Evolutionary conservation across 92 coral and sea anemone genomes (phyloP).

Genomic region (Phenganax stokvisi): DNA sequence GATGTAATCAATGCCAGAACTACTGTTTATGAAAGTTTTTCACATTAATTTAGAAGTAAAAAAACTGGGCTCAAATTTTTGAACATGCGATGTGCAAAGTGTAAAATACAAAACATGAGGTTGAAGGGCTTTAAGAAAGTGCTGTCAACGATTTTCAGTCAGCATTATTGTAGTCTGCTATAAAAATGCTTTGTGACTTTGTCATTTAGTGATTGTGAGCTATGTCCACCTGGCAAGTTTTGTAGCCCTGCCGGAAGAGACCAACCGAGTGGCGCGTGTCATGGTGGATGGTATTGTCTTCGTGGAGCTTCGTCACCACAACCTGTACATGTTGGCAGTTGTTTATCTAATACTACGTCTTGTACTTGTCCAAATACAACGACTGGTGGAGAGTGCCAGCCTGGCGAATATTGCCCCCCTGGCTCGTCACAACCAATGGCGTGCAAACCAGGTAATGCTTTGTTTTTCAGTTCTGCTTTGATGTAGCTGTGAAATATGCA

Average conservation of each 20-base stretch:
- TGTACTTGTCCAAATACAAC: conserved; percentile 92
- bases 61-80: no score
- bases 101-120: no score
- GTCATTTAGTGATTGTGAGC: conserved; percentile 67
- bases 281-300: conserved; percentile 82
- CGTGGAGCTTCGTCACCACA: conserved; percentile 76
- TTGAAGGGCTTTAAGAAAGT: no score
- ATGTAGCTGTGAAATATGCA: no score
- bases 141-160: no score
- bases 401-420: conserved; percentile 80
- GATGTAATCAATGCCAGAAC: no score
- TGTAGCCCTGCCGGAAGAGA: conserved; percentile 79
- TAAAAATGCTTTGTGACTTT: neutral
- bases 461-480: neutral
- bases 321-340: conserved; percentile 71
- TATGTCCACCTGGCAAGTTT: conserved; percentile 77
- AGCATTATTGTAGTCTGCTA: neutral
- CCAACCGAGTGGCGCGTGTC: conserved; percentile 69
- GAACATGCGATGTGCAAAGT: no score
- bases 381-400: conserved; percentile 88
- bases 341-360: conserved; percentile 54
- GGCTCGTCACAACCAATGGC: conserved; percentile 85
- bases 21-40: no score
- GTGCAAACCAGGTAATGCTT: conserved; percentile 65
- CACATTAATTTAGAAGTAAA: no score